These are phyloP conservation scores for Semnornis frantzii DNA, from an alignment of 2,113 vertebrate species.

Conservation along the genomic window DNA sequence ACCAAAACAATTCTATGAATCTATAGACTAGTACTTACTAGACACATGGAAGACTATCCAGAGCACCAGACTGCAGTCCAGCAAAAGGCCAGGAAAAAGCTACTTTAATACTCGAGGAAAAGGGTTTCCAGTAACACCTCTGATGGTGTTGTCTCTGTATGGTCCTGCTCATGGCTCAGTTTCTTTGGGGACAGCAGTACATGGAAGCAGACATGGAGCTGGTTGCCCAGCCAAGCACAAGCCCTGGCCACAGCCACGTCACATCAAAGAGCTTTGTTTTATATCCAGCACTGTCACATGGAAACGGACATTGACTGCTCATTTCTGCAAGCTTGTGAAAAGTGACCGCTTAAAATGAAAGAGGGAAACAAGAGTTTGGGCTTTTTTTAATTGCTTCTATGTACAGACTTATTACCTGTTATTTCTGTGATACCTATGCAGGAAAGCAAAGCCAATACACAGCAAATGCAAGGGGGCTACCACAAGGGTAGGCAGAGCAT, in stretches of 20 bases:
- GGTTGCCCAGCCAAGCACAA: not conserved
- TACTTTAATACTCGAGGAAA: not conserved
- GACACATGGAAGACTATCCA: not conserved
- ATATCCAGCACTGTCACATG: not conserved
- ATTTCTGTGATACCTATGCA: not conserved
- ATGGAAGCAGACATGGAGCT: fast-evolving
- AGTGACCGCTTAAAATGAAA: not conserved
- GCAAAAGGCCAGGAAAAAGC: not conserved
- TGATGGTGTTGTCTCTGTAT: not conserved
- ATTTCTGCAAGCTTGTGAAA: not conserved
- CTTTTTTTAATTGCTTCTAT: not conserved
- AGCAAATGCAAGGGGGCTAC: not conserved
- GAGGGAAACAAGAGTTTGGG: not conserved
- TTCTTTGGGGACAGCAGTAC: not conserved
- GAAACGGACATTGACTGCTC: not conserved
- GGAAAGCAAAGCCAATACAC: not conserved
- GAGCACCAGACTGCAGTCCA: not conserved
- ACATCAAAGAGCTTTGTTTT: not conserved
- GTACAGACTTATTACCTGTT: not conserved
- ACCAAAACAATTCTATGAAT: too few relatives aligned
- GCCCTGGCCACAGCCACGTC: not conserved
- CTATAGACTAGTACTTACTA: not conserved
- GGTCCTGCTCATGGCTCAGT: not conserved
- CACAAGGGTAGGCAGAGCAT: not conserved
- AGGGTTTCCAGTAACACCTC: not conserved